These are phyloP conservation scores for Schizopygopsis malacanthus DNA, from an alignment of 2,797 vertebrate genomes.

Conservation along the genomic window DNA sequence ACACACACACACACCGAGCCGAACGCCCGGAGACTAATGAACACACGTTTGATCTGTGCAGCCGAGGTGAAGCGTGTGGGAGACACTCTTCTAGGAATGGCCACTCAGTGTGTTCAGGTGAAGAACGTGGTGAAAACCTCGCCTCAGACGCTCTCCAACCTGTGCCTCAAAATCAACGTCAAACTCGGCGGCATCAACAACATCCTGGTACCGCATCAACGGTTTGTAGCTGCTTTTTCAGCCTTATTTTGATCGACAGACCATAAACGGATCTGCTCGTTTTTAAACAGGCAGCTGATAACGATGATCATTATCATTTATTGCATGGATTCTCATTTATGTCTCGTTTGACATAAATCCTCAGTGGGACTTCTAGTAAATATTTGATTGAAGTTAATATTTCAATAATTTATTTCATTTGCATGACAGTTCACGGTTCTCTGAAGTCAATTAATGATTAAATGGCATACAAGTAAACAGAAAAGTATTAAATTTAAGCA, in stretches of 20 bases:
- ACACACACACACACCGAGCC: neutral
- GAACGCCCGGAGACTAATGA: neutral
- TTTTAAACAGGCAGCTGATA: neutral
- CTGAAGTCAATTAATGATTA: neutral
- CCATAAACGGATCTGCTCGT: neutral
- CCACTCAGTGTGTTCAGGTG: conserved; percentile 97
- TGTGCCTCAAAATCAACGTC: conserved; percentile 99
- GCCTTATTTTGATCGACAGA: neutral
- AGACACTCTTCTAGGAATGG: conserved; percentile 97
- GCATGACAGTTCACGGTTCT: neutral
- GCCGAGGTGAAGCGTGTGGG: conserved; percentile 98
- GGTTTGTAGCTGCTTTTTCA: conserved; percentile 70
- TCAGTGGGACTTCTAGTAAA: neutral
- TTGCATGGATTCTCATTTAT: neutral
- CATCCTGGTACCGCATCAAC: conserved; percentile 97
- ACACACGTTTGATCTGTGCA: conserved; percentile 60
- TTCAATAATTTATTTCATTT: neutral
- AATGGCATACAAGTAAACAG: too few relatives aligned
- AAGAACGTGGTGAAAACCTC: conserved; percentile 99
- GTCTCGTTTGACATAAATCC: neutral
- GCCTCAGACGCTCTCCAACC: conserved; percentile 97
- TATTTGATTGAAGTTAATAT: neutral
- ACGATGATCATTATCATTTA: neutral
- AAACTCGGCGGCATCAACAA: conserved; percentile 99
- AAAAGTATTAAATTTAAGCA: too few relatives aligned